Conservation (phyloP, 35 echinoderm and acorn worm species). For the Chiridota heheva region DNA sequence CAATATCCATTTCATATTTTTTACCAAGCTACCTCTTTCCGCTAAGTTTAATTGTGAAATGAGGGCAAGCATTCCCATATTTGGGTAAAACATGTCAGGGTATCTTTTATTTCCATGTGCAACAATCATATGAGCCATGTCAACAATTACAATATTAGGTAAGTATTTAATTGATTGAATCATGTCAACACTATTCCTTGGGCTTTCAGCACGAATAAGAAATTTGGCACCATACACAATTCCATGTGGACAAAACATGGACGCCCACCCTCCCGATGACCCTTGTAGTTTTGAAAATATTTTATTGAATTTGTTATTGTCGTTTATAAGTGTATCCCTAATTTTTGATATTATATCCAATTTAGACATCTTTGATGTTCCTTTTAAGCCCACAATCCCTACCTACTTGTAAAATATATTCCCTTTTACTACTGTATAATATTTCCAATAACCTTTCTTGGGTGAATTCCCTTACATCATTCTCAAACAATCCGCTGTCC, state of each 20-base stretch:
- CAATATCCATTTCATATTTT: too few relatives aligned
- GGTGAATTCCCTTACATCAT: slow-evolving; percentile 16
- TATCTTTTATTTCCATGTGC: slow-evolving; percentile 18
- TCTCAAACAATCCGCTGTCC: slow-evolving; percentile 4
- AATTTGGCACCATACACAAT: slow-evolving; percentile 32
- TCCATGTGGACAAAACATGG: slow-evolving; percentile 31
- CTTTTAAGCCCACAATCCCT: not conserved
- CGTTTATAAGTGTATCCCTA: not conserved
- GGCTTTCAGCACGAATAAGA: slow-evolving; percentile 35
- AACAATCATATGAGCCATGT: slow-evolving; percentile 3
- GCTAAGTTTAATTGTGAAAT: too few relatives aligned
- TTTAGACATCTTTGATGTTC: not conserved
- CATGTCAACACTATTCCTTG: slow-evolving; percentile 22
- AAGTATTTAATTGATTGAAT: slow-evolving; percentile 21
- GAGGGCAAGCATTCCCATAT: not conserved
- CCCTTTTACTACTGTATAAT: not conserved
- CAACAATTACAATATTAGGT: slow-evolving; percentile 3
- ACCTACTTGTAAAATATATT: slow-evolving; percentile 16
- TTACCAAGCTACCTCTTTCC: too few relatives aligned
- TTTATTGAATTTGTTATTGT: slow-evolving; percentile 24
- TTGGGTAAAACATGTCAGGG: slow-evolving; percentile 19
- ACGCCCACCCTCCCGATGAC: slow-evolving; percentile 34
- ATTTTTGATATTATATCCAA: slow-evolving; percentile 11
- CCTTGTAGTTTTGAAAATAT: slow-evolving; percentile 33
- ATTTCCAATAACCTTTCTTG: slow-evolving; percentile 34